Percentiles rank a stretch among this genome's conserved stretches.
These are phyloP conservation scores for Columbina picui DNA, from an alignment of 2,113 vertebrate species.

Conservation along the genomic window DNA sequence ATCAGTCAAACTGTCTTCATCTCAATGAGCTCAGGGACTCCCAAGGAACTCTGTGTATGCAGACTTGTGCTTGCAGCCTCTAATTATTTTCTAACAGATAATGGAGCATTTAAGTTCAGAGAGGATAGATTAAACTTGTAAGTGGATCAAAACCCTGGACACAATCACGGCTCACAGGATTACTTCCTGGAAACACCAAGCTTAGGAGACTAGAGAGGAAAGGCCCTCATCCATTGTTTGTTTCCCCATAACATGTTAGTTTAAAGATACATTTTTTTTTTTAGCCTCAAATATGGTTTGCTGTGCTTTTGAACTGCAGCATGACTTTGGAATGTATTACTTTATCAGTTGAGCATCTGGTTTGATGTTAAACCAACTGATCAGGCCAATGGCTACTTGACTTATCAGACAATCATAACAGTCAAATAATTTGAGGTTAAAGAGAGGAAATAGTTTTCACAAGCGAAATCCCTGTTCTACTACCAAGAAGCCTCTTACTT, in stretches of 20 bases:
- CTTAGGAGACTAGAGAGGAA: slow-evolving; percentile 5
- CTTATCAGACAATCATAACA: neutral
- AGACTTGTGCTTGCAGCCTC: slow-evolving; percentile 65
- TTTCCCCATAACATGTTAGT: neutral
- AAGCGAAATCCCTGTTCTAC: neutral
- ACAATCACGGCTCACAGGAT: slow-evolving; percentile 31
- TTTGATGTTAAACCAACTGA: neutral
- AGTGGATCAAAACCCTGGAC: slow-evolving; percentile 65
- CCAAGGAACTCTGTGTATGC: slow-evolving; percentile 58
- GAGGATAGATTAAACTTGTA: slow-evolving; percentile 69
- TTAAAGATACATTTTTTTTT: neutral
- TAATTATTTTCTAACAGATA: slow-evolving; percentile 82
- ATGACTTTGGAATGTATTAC: neutral
- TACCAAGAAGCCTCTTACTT: neutral
- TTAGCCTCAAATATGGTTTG: neutral
- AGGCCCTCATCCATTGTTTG: neutral
- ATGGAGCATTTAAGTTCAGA: slow-evolving; percentile 72
- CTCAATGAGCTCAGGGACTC: slow-evolving; percentile 78
- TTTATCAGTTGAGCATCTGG: neutral
- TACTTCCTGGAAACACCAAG: neutral
- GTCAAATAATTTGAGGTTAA: neutral
- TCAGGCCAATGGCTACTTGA: slow-evolving; percentile 17
- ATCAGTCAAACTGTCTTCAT: slow-evolving; percentile 70
- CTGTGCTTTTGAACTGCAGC: neutral
- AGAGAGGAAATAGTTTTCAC: neutral